Base-by-base conservation (phyloP, 2,797 vertebrate species). In the Acanthornis magna region DNA sequence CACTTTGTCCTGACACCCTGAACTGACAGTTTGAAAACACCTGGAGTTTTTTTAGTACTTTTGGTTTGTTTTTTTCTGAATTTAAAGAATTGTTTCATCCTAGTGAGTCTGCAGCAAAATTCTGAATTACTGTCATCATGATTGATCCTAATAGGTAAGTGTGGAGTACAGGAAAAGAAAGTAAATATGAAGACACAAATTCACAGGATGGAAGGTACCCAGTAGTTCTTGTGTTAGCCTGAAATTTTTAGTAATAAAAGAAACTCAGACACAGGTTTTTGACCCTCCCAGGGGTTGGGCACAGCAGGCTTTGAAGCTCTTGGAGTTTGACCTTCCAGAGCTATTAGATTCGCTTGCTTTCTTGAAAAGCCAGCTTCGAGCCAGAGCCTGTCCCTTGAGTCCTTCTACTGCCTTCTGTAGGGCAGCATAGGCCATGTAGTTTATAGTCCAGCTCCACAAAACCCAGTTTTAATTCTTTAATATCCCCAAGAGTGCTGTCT, bases 361-460 rank as follows among this genome's bases (percentile, higher is more conserved):
- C 40, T 57, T 57, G 15, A 78, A 80, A 85, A 85, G 50, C 17
- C 68, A 93, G 36, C 12, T 72, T 79, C 0, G 0, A 91, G 48
- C 19, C 86, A 68, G 34, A 65, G 19, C 21, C 51, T 81, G 43
- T 92, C 87, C 54, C 89, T 73, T 42, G 76, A 75, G 88, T 76
- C 40, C 40, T 92, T 86, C 84, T 88, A 1, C 48, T 88, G 90
- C 67, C 63, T 89, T 72, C 66, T 70, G 1, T 22, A 81, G 89
- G 72, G 60, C 62, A 92, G 58, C 23, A 19, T 16, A 86, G 70
- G 58, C 73, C 70, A 20, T 80, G 74, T 48, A 61, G 55, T 85
- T 93, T 89, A 73, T 57, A 73, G 54, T 57, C 48, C 63, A 94
- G 82, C 43, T 86, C 48, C 89, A 84, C 63, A 96, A 93, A 95